Base-by-base conservation (phyloP, 2,888 invertebrate genomes). In the Pseudococcus longispinus region DNA sequence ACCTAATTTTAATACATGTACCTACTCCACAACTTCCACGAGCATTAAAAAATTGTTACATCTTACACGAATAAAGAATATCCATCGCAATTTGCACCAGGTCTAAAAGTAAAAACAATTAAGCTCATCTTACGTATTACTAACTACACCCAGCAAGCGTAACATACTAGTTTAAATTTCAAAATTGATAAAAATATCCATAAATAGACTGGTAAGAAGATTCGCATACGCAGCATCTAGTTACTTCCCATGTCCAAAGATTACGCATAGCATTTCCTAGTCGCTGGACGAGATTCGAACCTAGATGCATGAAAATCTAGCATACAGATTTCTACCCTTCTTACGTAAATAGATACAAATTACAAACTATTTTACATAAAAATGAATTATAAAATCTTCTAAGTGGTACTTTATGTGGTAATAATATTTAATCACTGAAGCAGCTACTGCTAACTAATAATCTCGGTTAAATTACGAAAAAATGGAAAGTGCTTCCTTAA, bases 381-480 rank as follows among this genome's bases (percentile, higher is more conserved):
- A 86, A 86, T 86, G 86, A 86, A 86, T 86, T 86, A 86, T 86
- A 86, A 86, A 77, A 86, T 55, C 86, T 80, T 80, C 77, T 86
- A 86, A 86, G 80, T 86, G 86, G 80, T 86, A 80, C 77, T 86
- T 86, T 80, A 86, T 86, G 86, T 86, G 80, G 86, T 86, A 77
- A 86, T 86, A 86, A 86, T 86, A 86, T 86, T 86, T 86, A 86
- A 86, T 86, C 86, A 86, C 86, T 86, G 86, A 86, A 86, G 86
- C 86, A 86, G 80, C 86, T 86, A 86, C 86, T 51, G 86, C 86
- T 80, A 86, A 86, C 74, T 86, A 80, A 86, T 80, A 85, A 85
- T 85, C 85, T 85, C 85, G 85, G 85, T 70, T 85, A 85, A 85
- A 85, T 85, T 85, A 85, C 85, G 85, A 85, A 85, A 85, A 86